A percentile compares a stretch with the other conserved stretches of the same genome.
phyloP scores from a whole-genome alignment of 1,140 invertebrate genomes.

The Cydia splendana region DNA sequence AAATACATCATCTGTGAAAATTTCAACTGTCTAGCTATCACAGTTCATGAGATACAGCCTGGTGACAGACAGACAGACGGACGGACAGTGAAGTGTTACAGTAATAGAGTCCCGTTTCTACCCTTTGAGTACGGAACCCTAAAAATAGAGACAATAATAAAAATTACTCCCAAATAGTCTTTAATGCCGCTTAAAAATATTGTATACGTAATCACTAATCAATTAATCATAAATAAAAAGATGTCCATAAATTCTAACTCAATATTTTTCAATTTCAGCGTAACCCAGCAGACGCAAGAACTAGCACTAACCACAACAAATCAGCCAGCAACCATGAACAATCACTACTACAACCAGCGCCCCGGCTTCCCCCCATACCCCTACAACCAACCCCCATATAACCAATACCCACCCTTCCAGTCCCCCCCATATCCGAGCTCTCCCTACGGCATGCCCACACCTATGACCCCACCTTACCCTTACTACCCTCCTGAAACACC shows the following conservation, averaged over 20 bases:
- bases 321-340: slow-evolving; percentile 61
- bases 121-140: no score
- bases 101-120: no score
- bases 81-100: no score
- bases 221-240: neutral
- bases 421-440: slow-evolving; percentile 48
- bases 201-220: no score
- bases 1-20: no score
- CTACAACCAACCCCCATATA: slow-evolving; percentile 49
- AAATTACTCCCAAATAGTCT: no score
- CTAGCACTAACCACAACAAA: slow-evolving; percentile 52
- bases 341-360: slow-evolving; percentile 63
- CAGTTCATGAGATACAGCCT: no score
- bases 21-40: no score
- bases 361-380: slow-evolving; percentile 57
- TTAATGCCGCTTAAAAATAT: no score
- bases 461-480: slow-evolving; percentile 46
- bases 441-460: slow-evolving; percentile 58
- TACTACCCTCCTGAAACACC: slow-evolving; percentile 51
- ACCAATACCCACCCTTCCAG: slow-evolving; percentile 42
- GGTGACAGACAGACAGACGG: no score
- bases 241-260: neutral
- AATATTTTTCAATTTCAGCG: slow-evolving; percentile 58
- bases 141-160: no score
- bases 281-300: slow-evolving; percentile 70